These are phyloP conservation scores for Centropyge bicolor DNA, from an alignment of 2,797 vertebrate genomes.

Conservation along the genomic window DNA sequence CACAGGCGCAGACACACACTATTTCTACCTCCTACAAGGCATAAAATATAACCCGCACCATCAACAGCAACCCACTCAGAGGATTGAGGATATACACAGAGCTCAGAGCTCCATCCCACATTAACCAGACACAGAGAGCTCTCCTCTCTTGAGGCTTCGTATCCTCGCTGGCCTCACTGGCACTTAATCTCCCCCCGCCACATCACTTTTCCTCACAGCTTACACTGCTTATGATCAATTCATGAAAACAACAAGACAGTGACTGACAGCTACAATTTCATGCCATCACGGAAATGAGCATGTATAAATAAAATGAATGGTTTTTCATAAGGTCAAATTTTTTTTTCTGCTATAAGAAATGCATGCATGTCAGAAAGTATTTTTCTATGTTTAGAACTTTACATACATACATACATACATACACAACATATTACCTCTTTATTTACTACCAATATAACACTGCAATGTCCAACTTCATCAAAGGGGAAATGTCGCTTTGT, in stretches of 20 bases:
- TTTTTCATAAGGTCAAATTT: neutral
- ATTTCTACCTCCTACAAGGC: slow-evolving; percentile 63
- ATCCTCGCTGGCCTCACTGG: slow-evolving; percentile 38
- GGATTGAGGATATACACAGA: slow-evolving; percentile 60
- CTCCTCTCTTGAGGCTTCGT: slow-evolving; percentile 57
- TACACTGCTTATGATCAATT: slow-evolving; percentile 48
- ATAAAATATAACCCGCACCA: slow-evolving; percentile 66
- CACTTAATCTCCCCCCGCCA: slow-evolving; percentile 49
- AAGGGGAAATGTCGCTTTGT: slow-evolving; percentile 50
- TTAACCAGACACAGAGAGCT: slow-evolving; percentile 61
- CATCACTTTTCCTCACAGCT: slow-evolving; percentile 40
- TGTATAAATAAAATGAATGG: neutral
- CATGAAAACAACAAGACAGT: slow-evolving; percentile 19
- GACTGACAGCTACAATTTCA: slow-evolving; percentile 29
- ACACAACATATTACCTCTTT: slow-evolving; percentile 8
- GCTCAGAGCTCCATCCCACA: slow-evolving; percentile 68
- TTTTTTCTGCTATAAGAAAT: neutral
- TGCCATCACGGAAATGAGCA: slow-evolving; percentile 18
- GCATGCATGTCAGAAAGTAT: neutral
- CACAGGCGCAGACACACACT: slow-evolving; percentile 19
- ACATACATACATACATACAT: neutral
- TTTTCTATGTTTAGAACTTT: no score
- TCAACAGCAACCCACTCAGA: slow-evolving; percentile 73
- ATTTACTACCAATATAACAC: slow-evolving; percentile 1
- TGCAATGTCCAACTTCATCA: slow-evolving; percentile 46